These are phyloP conservation scores for Pygocentrus nattereri DNA, from an alignment of 2,797 vertebrate genomes.

Conservation along the genomic window DNA sequence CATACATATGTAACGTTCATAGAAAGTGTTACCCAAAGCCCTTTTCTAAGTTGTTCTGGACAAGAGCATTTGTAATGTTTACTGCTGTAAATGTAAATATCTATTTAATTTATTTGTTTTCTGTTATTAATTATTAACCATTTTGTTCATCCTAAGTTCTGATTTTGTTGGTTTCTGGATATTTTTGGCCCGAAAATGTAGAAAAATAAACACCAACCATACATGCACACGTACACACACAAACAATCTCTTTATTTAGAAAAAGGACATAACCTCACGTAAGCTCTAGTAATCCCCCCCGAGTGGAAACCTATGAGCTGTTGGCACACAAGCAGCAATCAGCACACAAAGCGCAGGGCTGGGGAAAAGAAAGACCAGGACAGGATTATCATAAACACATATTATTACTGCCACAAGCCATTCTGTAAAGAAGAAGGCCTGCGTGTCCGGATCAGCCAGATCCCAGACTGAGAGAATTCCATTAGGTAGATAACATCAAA, in stretches of 20 bases:
- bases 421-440: not conserved
- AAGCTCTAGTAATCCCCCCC: constrained; percentile 43
- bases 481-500: constrained; percentile 33
- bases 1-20: too few species aligned
- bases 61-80: too few species aligned
- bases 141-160: too few species aligned
- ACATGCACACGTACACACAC: constrained; percentile 2
- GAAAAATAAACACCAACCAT: not conserved
- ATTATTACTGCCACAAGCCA: constrained; percentile 6
- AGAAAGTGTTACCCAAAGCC: too few species aligned
- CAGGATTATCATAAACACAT: constrained; percentile 38
- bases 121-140: too few species aligned
- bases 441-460: constrained; percentile 9
- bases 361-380: constrained; percentile 1
- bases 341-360: not conserved
- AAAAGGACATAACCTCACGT: constrained; percentile 29
- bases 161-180: too few species aligned
- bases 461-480: constrained; percentile 15
- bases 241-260: constrained; percentile 1
- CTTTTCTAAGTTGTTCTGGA: too few species aligned
- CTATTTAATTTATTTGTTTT: too few species aligned
- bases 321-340: constrained; percentile 42
- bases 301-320: constrained; percentile 20
- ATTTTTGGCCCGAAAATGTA: not conserved
- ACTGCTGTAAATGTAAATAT: too few species aligned